These are phyloP conservation scores for Terebella lapidaria DNA, from an alignment of 2,888 invertebrate genomes.

Conservation along the genomic window DNA sequence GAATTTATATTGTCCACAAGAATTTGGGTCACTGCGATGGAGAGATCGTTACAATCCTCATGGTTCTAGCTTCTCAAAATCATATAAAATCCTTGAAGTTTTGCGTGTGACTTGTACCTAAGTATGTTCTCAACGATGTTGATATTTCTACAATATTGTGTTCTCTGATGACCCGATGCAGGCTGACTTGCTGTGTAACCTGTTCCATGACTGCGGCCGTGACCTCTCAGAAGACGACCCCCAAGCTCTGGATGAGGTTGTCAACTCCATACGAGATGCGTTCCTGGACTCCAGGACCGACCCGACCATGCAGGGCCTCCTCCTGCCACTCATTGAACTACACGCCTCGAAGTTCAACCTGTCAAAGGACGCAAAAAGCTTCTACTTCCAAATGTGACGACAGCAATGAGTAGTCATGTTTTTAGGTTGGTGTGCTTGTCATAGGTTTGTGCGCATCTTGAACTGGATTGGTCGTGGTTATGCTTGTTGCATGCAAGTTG, in stretches of 20 bases:
- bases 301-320: neutral
- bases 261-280: neutral
- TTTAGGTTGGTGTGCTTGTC: too few relatives aligned
- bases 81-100: too few relatives aligned
- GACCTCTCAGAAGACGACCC: neutral
- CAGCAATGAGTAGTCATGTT: too few relatives aligned
- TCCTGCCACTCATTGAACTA: slow-evolving; percentile 6
- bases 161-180: neutral
- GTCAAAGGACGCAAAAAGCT: neutral
- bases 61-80: too few relatives aligned
- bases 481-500: too few relatives aligned
- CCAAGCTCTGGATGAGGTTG: neutral
- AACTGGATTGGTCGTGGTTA: too few relatives aligned
- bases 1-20: too few relatives aligned
- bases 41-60: too few relatives aligned
- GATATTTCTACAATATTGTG: neutral
- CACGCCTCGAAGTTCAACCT: neutral
- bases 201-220: neutral
- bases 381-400: neutral
- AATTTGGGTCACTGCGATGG: too few relatives aligned
- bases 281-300: slow-evolving; percentile 5
- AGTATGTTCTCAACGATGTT: neutral
- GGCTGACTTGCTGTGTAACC: neutral
- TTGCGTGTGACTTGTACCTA: too few relatives aligned
- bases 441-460: too few relatives aligned